Base-by-base conservation (phyloP, 1,140 invertebrate genomes). In the Asobara japonica region DNA sequence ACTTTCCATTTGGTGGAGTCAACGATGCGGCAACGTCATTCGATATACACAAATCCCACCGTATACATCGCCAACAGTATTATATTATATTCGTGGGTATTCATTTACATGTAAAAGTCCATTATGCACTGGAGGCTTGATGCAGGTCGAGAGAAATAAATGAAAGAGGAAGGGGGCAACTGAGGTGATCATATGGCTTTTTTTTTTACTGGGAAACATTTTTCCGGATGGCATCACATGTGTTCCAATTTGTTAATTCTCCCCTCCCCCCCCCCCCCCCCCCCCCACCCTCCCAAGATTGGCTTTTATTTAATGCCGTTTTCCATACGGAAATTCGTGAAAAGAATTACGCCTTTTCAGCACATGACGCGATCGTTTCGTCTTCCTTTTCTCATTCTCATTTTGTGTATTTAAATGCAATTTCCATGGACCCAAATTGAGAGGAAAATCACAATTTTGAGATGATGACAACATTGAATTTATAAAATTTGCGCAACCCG, bases 21-120 rank as follows among this genome's bases (percentile, higher is more conserved):
- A 69, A 65, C 72, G 66, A 69, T 69, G 72, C 72, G 67, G n/a
- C 61, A 60, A 69, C 38, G 66, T 61, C 72, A 73, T 69, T 33
- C 72, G 64, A 65, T 65, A n/a, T n/a, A 65, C 30, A 65, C 64
- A 36, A 33, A 65, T 41, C 30, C 62, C 64, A 30, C 61, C 69
- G 30, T 65, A 65, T 71, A 71, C 65, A 71, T 65, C 4, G 3
- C 41, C 64, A 65, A 45, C 33, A 29, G 31, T 25, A 62, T 68
- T 65, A 67, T 41, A 68, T 68, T 65, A 71, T 71, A 45, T 48
- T 65, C 51, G 25, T 22, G 51, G 51, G 38, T 41, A 48, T 68
- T 48, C 66, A 56, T 56, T 56, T 60, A 69, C 56, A 33, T 56
- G 51, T 56, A 56, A 56, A 56, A 56, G 51, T 56, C 20, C 51